Evolutionary conservation across 2,113 vertebrate species (phyloP).

Genomic region (Colossoma macropomum): DNA sequence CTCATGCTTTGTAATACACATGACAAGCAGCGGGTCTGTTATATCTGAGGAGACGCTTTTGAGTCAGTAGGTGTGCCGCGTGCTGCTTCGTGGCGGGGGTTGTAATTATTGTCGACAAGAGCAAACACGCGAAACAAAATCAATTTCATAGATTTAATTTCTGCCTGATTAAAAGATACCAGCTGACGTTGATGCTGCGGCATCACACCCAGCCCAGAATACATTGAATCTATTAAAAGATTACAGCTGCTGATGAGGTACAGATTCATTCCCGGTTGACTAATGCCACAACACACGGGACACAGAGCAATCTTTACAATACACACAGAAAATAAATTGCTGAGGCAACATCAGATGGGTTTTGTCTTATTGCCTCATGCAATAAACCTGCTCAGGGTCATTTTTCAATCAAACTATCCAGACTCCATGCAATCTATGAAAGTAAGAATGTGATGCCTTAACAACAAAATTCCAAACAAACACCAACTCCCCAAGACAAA

Average conservation of each 20-base stretch:
- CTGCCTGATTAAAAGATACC: slow-evolving; percentile 68
- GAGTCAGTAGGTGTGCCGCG: slow-evolving; percentile 73
- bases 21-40: slow-evolving; percentile 73
- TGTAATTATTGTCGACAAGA: slow-evolving; percentile 80
- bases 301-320: slow-evolving; percentile 4
- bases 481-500: too few relatives aligned
- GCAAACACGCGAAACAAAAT: slow-evolving; percentile 80
- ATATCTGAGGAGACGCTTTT: slow-evolving; percentile 73
- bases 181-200: slow-evolving; percentile 45
- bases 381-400: slow-evolving; percentile 10
- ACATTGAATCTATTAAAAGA: slow-evolving; percentile 51
- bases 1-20: slow-evolving; percentile 75
- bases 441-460: too few relatives aligned
- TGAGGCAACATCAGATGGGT: not conserved
- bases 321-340: slow-evolving; percentile 3
- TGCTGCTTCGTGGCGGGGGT: slow-evolving; percentile 72
- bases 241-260: slow-evolving; percentile 51
- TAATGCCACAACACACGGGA: slow-evolving; percentile 42
- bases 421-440: too few relatives aligned
- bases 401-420: too few relatives aligned
- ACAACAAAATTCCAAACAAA: too few relatives aligned
- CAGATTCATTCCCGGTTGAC: slow-evolving; percentile 33
- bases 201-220: slow-evolving; percentile 29
- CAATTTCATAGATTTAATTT: slow-evolving; percentile 78
- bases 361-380: slow-evolving; percentile 9